Evolutionary conservation across 2,888 invertebrate genomes (phyloP).

Genomic region (Invenusta paracnida): DNA sequence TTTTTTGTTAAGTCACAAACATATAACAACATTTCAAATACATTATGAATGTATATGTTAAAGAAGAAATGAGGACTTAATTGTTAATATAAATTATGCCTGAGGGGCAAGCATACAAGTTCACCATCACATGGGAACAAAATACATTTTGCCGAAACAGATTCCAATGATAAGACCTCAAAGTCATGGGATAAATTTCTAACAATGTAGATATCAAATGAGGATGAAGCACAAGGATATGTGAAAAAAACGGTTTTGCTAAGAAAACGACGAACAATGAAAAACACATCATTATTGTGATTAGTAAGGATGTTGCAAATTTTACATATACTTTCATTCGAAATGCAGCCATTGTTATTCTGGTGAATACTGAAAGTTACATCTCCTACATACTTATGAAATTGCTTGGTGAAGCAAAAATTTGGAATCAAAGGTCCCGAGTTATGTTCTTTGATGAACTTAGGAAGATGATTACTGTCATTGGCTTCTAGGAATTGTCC

Average conservation of each 20-base stretch:
- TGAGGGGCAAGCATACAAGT: neutral
- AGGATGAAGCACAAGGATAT: neutral
- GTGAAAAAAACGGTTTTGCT: neutral
- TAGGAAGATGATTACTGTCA: neutral
- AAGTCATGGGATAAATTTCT: neutral
- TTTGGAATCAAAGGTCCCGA: neutral
- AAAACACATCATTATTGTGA: neutral
- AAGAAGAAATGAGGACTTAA: neutral
- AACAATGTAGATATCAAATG: neutral
- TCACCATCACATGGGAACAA: neutral
- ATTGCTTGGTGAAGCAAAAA: neutral
- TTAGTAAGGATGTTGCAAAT: neutral
- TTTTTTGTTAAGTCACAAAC: no score
- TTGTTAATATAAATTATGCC: neutral
- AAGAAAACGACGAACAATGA: neutral
- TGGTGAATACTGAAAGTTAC: neutral
- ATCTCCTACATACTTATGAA: neutral
- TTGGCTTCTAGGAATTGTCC: neutral
- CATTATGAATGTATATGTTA: no score
- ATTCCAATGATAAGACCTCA: neutral
- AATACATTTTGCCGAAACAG: neutral
- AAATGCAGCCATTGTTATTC: neutral
- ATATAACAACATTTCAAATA: no score
- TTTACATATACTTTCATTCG: neutral
- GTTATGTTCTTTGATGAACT: neutral